Percentiles rank a stretch among this genome's conserved stretches.
These are phyloP conservation scores for Onychorhynchus coronatus DNA, from an alignment of 2,113 vertebrate genomes.

Conservation along the genomic window DNA sequence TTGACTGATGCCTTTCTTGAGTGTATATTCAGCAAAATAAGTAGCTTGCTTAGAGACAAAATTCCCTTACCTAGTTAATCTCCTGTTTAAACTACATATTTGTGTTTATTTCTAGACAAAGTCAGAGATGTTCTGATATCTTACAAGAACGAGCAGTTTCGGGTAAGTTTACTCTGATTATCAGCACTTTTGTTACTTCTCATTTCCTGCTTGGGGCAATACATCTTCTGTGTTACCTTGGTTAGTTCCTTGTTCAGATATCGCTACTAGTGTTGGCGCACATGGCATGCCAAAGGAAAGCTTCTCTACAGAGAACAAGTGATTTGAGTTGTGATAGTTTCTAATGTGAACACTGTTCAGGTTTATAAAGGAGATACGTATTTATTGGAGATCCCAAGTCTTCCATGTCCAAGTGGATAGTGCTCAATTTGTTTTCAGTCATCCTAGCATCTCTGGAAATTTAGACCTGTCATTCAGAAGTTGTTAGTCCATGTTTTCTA, in stretches of 20 bases:
- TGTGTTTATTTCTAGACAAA: slow-evolving; percentile 74
- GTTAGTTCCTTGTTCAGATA: neutral
- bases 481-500: neutral
- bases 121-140: slow-evolving; percentile 82
- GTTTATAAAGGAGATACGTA: neutral
- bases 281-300: neutral
- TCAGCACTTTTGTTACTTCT: neutral
- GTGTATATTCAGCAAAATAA: neutral
- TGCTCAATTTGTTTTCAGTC: neutral
- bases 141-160: slow-evolving; percentile 86
- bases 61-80: neutral
- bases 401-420: neutral
- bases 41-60: neutral
- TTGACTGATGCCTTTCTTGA: neutral
- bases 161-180: slow-evolving; percentile 67
- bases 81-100: neutral
- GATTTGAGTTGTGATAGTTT: neutral
- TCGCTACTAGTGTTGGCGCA: neutral
- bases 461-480: neutral
- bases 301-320: neutral
- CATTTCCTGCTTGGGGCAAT: neutral
- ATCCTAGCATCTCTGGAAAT: neutral
- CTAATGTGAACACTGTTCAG: neutral
- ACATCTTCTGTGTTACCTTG: neutral
- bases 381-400: neutral